Percentiles rank a stretch among this genome's conserved stretches.
These are phyloP conservation scores for Syngnathus floridae DNA, from an alignment of 2,113 vertebrate species.

Conservation along the genomic window DNA sequence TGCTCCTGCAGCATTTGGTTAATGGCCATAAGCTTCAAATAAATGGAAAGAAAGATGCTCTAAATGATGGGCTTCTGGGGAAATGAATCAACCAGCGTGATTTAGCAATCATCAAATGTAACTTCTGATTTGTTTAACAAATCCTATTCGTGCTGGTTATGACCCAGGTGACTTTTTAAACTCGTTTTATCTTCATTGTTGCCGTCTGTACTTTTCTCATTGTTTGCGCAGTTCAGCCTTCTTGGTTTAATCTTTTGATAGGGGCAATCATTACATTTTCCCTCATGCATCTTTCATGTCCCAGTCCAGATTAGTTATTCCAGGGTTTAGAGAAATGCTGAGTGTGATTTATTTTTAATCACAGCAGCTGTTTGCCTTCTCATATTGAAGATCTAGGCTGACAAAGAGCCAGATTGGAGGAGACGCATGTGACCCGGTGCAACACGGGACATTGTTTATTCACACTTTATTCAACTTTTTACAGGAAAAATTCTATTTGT, in stretches of 20 bases:
- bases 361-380: conserved; percentile 72
- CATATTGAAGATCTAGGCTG: conserved; percentile 57
- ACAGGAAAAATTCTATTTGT: conserved; percentile 19
- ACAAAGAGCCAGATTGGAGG: conserved; percentile 61
- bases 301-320: conserved; percentile 70
- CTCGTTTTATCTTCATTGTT: conserved; percentile 32
- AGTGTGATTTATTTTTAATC: conserved; percentile 76
- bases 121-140: not conserved
- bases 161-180: conserved; percentile 16
- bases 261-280: conserved; percentile 72
- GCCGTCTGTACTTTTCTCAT: conserved; percentile 2
- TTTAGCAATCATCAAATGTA: not conserved
- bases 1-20: not conserved
- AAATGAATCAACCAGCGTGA: not conserved
- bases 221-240: conserved; percentile 20
- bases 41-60: not conserved
- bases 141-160: conserved; percentile 5
- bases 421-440: conserved; percentile 56
- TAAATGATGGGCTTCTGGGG: not conserved
- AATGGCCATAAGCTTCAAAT: not conserved
- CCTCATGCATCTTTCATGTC: conserved; percentile 68
- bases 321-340: conserved; percentile 68
- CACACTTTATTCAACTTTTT: conserved; percentile 20
- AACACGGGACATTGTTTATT: conserved; percentile 35
- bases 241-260: conserved; percentile 66